phyloP scores from a whole-genome alignment of 53 echinoderm and acorn worm species.

The Echinarachnius parma region DNA sequence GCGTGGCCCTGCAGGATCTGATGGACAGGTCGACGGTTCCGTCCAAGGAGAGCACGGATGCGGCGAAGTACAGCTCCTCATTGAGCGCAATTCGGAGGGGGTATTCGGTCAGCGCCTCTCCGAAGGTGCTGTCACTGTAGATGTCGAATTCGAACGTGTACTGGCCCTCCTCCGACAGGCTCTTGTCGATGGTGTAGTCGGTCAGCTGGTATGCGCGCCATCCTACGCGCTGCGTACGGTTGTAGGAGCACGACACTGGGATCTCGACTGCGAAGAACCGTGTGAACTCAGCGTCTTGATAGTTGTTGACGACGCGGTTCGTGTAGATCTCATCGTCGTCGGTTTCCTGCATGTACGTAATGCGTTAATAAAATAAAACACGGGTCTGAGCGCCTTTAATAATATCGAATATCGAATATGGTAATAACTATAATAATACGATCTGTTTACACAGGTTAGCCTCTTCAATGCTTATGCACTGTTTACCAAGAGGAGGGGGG shows the following conservation, averaged over 20 bases:
- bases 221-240: slow-evolving; percentile 13
- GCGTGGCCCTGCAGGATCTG: slow-evolving; percentile 32
- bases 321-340: slow-evolving; percentile 24
- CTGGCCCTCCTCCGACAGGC: slow-evolving; percentile 3
- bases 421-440: too few species aligned
- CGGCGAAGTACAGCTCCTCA: slow-evolving; percentile 33
- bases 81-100: slow-evolving; percentile 36
- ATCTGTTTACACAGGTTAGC: too few species aligned
- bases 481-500: too few species aligned
- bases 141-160: slow-evolving; percentile 30
- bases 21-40: slow-evolving; percentile 23
- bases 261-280: slow-evolving; percentile 27
- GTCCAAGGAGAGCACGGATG: slow-evolving; percentile 28
- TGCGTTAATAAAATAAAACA: too few species aligned
- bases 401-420: too few species aligned
- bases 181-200: slow-evolving; percentile 48
- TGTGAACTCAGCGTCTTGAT: background rate
- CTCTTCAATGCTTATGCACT: too few species aligned
- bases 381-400: too few species aligned
- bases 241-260: slow-evolving; percentile 30
- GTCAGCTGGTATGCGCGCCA: slow-evolving; percentile 28
- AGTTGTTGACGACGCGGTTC: slow-evolving; percentile 24
- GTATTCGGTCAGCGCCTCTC: background rate
- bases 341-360: slow-evolving; percentile 8
- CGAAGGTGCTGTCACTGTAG: slow-evolving; percentile 18